Base-by-base conservation (phyloP, 2,797 vertebrate genomes). In the Ispidina picta region DNA sequence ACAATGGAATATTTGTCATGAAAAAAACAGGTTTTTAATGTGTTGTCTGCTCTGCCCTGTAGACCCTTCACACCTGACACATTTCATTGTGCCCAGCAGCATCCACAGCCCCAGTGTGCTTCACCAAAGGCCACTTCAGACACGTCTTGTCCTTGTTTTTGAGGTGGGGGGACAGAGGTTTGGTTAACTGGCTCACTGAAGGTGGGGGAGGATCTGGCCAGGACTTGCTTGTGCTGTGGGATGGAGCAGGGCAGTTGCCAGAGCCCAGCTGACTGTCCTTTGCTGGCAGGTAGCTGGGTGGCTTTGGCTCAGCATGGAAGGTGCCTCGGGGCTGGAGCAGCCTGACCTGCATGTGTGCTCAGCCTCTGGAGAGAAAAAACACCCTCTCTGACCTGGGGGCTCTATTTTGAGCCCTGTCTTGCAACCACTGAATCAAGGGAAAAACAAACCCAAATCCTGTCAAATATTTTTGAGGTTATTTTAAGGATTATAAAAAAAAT, bases 401-500 rank as follows among this genome's bases (percentile, higher is more conserved):
- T 86, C 91, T 94, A 79, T 93, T 95, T 95, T 4, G 8, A 93
- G 91, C 70, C 23, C 66, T 43, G 26, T 46, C 29, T 51, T 84
- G 51, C 64, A 89, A 73, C 59, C 22, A 31, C 63, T 79, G 62
- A 89, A 83, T 82, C 74, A 86, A 43, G 79, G 86, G 92, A 86
- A 89, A 95, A 95, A 86, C 83, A 94, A 91, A 76, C 20, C 20
- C 66, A 63, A 88, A 86, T 73, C 64, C 74, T 68, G 74, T 86
- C 8, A n/a, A 92, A 92, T 94, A 93, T 95, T 94, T 95, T 81
- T 2, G 8, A 71, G 49, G 83, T 58, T 95, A 95, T 94, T 94
- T 94, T 82, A 83, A 62, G 88, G 26, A 91, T 93, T 92, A 56
- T 73, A 75, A 89, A 86, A 66, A 92, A 66, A 92, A 65, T 41